Percentiles rank a stretch among this genome's conserved stretches.
phyloP scores from a whole-genome alignment of 2,797 vertebrate genomes.

The Acrocephalus scirpaceus region DNA sequence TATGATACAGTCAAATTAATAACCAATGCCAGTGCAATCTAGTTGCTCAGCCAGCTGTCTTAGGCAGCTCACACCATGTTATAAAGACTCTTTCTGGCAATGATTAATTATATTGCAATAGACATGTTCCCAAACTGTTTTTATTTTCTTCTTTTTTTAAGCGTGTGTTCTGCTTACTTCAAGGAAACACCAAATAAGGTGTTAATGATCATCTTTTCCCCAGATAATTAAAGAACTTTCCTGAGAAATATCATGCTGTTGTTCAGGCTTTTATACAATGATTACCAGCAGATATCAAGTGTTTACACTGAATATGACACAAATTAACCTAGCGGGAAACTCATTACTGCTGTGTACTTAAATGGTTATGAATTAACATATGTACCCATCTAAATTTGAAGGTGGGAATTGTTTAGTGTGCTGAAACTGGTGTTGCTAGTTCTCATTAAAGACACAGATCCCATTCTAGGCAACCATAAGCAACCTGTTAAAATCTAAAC shows the following conservation, averaged over 20 bases:
- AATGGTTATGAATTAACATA: constrained; percentile 54
- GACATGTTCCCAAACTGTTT: constrained; percentile 16
- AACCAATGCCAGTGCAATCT: not conserved
- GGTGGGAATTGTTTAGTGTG: constrained; percentile 26
- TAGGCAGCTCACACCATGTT: not conserved
- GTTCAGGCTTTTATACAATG: constrained; percentile 41
- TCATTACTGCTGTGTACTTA: constrained; percentile 49
- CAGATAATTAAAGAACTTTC: constrained; percentile 42
- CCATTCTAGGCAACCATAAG: not conserved
- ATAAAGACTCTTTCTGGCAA: not conserved
- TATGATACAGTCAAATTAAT: not conserved
- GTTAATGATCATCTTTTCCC: constrained; percentile 20
- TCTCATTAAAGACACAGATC: not conserved
- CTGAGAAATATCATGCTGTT: constrained; percentile 47
- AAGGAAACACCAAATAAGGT: constrained; percentile 41
- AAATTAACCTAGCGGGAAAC: constrained; percentile 60
- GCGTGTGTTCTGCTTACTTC: not conserved
- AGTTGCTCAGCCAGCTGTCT: not conserved
- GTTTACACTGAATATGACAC: constrained; percentile 51
- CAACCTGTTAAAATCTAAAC: not conserved
- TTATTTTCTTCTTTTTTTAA: constrained; percentile 7
- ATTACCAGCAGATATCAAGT: constrained; percentile 53
- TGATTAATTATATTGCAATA: constrained; percentile 10
- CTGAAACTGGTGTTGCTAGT: not conserved
- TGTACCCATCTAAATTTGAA: constrained; percentile 41